Base-by-base conservation (phyloP, 2,113 vertebrate species). In the Pelvicachromis taeniatus region DNA sequence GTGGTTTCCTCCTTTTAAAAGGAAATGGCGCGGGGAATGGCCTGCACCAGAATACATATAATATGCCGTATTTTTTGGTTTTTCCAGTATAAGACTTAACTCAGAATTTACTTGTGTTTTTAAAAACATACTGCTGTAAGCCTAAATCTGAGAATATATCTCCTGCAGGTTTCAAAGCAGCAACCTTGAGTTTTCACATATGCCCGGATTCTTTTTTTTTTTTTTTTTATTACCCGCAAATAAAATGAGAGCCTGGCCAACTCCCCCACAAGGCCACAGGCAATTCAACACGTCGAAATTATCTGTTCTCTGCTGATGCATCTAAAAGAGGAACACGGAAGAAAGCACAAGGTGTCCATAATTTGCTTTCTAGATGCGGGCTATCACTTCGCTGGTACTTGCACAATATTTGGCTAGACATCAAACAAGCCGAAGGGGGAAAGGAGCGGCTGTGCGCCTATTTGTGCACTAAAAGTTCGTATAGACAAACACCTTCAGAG, bases 221-320 rank as follows among this genome's bases (percentile, higher is more conserved):
- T 33, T 7, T 88, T 90, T 87, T 94, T 95, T 93, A 91, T 93
- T 87, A 70, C 87, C 83, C 86, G 84, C 78, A 88, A 88, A 93
- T 94, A 93, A 93, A 92, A 65, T 12, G n/a, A 70, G 87, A 90
- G 82, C 87, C 85, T 84, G 89, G 93, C 91, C 93, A 91, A 95
- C 94, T 94, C 90, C 93, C 92, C 81, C 90, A 90, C 88, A 93
- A 91, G 91, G 90, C 93, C 92, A 94, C 85, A 88, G 58, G 85
- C 81, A 82, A 87, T 84, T 65, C 63, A 83, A 81, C 53, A 54
- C 77, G n/a, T 81, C 73, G 56, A 35, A 81, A 88, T 89, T 33
- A 53, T 89, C 65, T 29, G 8, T 42, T 59, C 65, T 77, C 85
- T 84, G 79, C 29, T 79, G 13, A n/a, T 85, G 45, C 58, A 65